Evolutionary conservation across 2,797 vertebrate genomes (phyloP), one percentile per base, ranked within the genome.

Genomic region (Telmatherina bonti): DNA sequence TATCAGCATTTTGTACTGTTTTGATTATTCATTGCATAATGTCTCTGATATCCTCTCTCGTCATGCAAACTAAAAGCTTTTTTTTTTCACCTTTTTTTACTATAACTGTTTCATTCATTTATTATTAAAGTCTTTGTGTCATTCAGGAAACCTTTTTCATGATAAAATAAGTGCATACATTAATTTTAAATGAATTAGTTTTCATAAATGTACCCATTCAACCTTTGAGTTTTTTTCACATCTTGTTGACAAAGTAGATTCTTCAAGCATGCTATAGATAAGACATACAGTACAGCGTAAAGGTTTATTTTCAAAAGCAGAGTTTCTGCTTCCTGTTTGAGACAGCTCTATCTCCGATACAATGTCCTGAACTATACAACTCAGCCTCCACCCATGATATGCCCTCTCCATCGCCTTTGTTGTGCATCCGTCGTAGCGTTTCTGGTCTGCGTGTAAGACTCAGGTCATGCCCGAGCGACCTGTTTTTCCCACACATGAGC

Each of bases 401-500:
- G 36, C 57, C 15, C 70, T 0, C 64, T 58, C 62, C 69, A 51
- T 74, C 52, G 11, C 65, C 55, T 67, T 56, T 76, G 67, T 18
- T 73, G 45, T 36, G 51, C 47, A 69, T 74, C 45, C 45, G 22
- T 51, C 31, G 49, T 24, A 30, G 56, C 49, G 31, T 22, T 56
- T 11, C 49, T 33, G 72, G 31, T 72, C 47, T 55, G 29, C 64
- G 67, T 78, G 78, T 41, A 15, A 74, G 66, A 79, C 74, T 82
- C 78, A 73, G 62, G 76, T 89, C 76, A 58, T 45, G 52, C 67
- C 75, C 64, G 53, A 73, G 76, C 47, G 67, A 30, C 56, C 67
- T 83, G 76, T 83, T 88, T 91, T 89, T 80, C 43, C 86, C 83
- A 87, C 85, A 84, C 74, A 71, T 72, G 66, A 77, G 75, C 83